These are phyloP conservation scores for Melierax canorus DNA, from an alignment of 2,113 vertebrate species.

Conservation along the genomic window DNA sequence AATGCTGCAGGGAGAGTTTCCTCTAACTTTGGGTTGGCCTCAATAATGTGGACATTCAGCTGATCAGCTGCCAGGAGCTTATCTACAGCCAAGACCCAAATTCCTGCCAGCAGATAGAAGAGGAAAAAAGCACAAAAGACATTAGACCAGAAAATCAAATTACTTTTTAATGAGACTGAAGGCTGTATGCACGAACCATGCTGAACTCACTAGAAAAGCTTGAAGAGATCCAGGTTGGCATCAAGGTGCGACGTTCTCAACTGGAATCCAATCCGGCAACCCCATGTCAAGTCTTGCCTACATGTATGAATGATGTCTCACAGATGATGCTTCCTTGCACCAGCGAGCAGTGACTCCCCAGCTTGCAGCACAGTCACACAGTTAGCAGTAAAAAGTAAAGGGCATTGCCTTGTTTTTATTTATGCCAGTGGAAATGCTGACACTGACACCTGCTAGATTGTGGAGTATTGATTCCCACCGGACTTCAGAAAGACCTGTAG, in stretches of 20 bases:
- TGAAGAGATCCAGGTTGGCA: background rate
- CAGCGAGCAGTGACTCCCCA: background rate
- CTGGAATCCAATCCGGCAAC: fast-evolving
- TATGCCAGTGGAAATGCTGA: background rate
- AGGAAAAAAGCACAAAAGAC: background rate
- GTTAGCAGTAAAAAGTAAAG: conserved; percentile 19
- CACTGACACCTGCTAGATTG: background rate
- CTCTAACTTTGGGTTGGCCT: background rate
- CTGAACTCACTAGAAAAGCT: background rate
- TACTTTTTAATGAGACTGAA: background rate
- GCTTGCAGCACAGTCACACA: background rate
- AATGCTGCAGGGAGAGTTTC: conserved; percentile 24
- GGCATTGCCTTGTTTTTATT: background rate
- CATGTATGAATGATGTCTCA: background rate
- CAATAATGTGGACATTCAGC: background rate
- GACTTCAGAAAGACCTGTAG: background rate
- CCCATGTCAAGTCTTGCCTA: background rate
- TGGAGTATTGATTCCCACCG: background rate
- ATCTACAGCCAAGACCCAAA: conserved; percentile 9
- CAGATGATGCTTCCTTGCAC: background rate
- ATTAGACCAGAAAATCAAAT: background rate
- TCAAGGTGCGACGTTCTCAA: background rate
- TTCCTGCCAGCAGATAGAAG: background rate
- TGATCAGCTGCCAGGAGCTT: background rate
- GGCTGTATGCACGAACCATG: fast-evolving